Evolutionary conservation across 2,888 invertebrate genomes (phyloP).

Genomic region (Rhyacophila evoluta): DNA sequence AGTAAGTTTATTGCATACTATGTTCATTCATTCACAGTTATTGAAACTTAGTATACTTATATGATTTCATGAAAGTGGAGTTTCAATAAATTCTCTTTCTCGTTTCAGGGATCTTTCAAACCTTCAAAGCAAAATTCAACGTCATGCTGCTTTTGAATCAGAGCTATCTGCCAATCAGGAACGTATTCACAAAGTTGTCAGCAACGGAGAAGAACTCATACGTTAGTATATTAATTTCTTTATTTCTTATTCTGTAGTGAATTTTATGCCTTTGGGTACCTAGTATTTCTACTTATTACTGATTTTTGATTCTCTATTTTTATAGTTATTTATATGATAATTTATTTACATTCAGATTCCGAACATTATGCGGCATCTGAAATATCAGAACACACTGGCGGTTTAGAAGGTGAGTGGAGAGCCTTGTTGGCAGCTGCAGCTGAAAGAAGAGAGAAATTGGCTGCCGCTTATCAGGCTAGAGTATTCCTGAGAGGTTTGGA

Average conservation of each 20-base stretch:
- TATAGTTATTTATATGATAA: no score
- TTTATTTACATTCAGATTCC: slow-evolving; percentile 64
- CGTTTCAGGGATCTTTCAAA: slow-evolving; percentile 87
- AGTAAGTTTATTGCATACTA: no score
- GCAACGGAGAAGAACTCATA: slow-evolving; percentile 81
- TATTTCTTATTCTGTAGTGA: no score
- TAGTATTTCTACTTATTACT: no score
- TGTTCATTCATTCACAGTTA: no score
- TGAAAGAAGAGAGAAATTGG: slow-evolving; percentile 85
- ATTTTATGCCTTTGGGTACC: no score
- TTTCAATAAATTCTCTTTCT: no score
- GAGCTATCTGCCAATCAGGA: slow-evolving; percentile 92
- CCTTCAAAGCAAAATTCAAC: slow-evolving; percentile 95
- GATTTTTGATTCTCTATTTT: no score
- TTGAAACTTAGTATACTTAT: no score
- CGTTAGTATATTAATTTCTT: slow-evolving; percentile 60
- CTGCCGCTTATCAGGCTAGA: slow-evolving; percentile 92
- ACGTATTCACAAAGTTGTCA: slow-evolving; percentile 84
- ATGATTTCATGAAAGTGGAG: no score
- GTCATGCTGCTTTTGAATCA: slow-evolving; percentile 95
- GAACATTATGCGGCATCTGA: slow-evolving; percentile 92
- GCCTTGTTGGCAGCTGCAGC: slow-evolving; percentile 85
- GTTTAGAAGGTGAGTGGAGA: slow-evolving; percentile 89
- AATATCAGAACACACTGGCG: slow-evolving; percentile 84
- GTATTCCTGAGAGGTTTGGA: slow-evolving; percentile 90